Evolutionary conservation across 92 coral and sea anemone genomes (phyloP), one percentile per base, ranked within the genome.

Genomic region (Zoanthus solanderi): DNA sequence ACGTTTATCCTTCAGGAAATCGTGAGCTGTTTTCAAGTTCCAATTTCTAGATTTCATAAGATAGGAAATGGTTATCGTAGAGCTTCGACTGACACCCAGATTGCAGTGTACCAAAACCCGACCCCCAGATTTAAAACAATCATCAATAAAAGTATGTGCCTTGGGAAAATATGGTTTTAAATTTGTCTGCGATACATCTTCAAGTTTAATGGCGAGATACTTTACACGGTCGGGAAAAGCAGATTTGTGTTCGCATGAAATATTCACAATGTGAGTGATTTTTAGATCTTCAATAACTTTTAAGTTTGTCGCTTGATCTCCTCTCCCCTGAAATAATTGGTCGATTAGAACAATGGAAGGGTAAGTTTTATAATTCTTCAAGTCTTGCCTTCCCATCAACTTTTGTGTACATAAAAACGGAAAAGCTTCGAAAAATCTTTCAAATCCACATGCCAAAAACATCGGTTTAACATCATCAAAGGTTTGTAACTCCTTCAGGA

Each of bases 81-180:
- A 97, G 72, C 99, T 97, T 45, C 99, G 94, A 68, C 99, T 97
- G 58, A 97, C 98, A 17, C 99, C 99, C 46, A 97, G 90, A 87
- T 97, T 95, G 67, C 99, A 97, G 80, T 97, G 99, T 8, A 97
- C 97, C 80, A 97, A 78, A 57, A 92, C 98, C 50, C 97, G 89
- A 17, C 99, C 99, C 17, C 95, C 96, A 15, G 72, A 67, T 72
- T 84, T 77, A 42, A 97, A 73, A 16, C 98, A 96, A 61, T 92
- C 83, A 45, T 52, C 84, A 56, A 97, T 88, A 80, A 97, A 97
- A 75, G 91, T 87, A 85, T 73, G 91, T 10, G 96, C 92, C 79
- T 92, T 95, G 69, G 89, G 69, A 73, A 97, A 97, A 75, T 92
- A 92, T 16, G 90, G 29, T 63, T 96, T 90, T 52, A 97, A 89